These are phyloP conservation scores for Pimpla rufipes DNA, from an alignment of 2,888 invertebrate genomes.

Conservation along the genomic window DNA sequence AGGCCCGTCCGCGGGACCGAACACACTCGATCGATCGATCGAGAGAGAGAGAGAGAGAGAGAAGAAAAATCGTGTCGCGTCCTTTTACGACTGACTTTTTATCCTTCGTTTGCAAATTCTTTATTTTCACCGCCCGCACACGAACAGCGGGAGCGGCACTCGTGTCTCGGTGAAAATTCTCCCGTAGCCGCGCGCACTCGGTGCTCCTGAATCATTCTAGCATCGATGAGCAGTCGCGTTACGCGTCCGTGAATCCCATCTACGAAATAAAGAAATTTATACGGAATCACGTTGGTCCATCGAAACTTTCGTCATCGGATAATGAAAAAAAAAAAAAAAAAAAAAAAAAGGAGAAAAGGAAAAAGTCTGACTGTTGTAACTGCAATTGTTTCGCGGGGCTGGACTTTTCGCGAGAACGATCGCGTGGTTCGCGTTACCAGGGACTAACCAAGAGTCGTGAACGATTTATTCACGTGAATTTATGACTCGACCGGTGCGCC, in stretches of 20 bases:
- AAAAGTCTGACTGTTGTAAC: constrained; percentile 41
- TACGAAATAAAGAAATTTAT: constrained; percentile 26
- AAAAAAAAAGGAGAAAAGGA: no score
- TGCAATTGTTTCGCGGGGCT: constrained; percentile 63
- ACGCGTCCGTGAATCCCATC: constrained; percentile 27
- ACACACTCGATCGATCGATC: constrained; percentile 66
- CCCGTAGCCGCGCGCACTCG: constrained; percentile 8
- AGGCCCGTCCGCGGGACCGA: constrained; percentile 50
- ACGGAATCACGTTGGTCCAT: not conserved
- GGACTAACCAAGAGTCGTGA: constrained; percentile 65
- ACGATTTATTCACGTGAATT: constrained; percentile 69
- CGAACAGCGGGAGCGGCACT: not conserved
- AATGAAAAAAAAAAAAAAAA: constrained; percentile 19
- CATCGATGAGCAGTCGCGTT: constrained; percentile 47
- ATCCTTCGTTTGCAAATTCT: not conserved
- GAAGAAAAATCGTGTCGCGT: constrained; percentile 15
- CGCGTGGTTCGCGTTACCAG: constrained; percentile 52
- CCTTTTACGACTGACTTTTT: constrained; percentile 35
- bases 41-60: constrained; percentile 23
- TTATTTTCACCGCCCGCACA: not conserved
- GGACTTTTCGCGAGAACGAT: constrained; percentile 55
- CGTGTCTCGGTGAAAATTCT: constrained; percentile 31
- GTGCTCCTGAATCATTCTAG: constrained; percentile 64
- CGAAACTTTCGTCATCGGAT: not conserved
- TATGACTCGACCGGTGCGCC: constrained; percentile 58